Base-by-base conservation (phyloP, 2,888 invertebrate species). In the Apotomis turbidana region DNA sequence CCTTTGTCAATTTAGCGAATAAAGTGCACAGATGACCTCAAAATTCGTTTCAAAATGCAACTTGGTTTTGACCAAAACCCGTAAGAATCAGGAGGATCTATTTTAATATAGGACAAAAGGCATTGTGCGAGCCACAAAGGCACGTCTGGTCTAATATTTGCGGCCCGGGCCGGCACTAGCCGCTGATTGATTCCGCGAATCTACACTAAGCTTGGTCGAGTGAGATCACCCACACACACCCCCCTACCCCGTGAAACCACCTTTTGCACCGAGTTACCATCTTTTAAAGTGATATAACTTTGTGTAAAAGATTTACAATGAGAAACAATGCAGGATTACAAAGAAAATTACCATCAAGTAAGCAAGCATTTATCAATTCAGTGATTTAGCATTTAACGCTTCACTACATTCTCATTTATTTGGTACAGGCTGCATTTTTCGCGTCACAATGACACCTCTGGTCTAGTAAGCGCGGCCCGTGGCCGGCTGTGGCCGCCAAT, bases 181-280 rank as follows among this genome's bases (percentile, higher is more conserved):
- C 75, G 73, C 79, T 82, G 85, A 85, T 85, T 83, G 84, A 85
- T 85, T 80, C 77, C 76, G 66, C 66, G 78, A 72, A 76, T 78
- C 76, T 78, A 79, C 78, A 80, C 76, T 77, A 80, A 80, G 81
- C 83, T 84, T 81, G 81, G 83, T 83, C 77, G 78, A 74, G 75
- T 71, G 74, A 49, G 71, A 70, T 52, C 64, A 71, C 27, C 27
- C 55, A 71, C 66, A 66, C 55, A 44, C 15, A 44, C 58, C 59
- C 38, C 67, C 63, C 38, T 13, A 49, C 70, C 60, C 59, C 74
- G 57, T 63, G 60, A 70, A 69, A 70, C 77, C 74, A 77, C 74
- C 74, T 76, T 73, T 74, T 71, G 10, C 51, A 58, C 62, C 41
- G 69, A 15, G 60, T 58, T 74, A 51, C 60, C 69, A 71, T 51